Evolutionary conservation across 2,888 invertebrate species (phyloP), one percentile per base, ranked within the genome.

Genomic region (Brachylomia viminalis): DNA sequence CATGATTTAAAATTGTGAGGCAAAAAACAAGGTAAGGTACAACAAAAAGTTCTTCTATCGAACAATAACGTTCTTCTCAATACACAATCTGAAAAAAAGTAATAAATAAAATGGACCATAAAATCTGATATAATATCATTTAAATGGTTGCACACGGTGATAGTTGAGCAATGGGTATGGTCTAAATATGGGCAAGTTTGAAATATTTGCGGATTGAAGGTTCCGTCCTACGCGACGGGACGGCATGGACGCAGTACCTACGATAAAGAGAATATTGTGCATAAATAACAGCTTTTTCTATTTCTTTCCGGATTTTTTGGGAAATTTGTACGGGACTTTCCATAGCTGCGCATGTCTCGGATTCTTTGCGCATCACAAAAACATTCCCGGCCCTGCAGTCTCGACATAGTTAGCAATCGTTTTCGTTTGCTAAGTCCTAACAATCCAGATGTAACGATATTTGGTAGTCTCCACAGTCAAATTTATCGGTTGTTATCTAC

Each of bases 61-160:
- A 77, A 83, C 83, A 85, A 83, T 83, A 85, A 85, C 61, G 67
- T 72, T 82, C 64, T 72, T 82, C 69, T 83, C 54, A 49, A 77
- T 77, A 66, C 52, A 77, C 72, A 77, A 62, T 52, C 67, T 49
- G 61, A 83, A 85, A 85, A 78, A 79, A 66, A 61, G 77, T 69
- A 72, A 80, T 86, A 80, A 83, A 86, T 79, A 74, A 87, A 84
- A 80, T 84, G 33, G 67, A 76, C 86, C 84, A 77, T 87, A 84
- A 87, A 87, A 87, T 87, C 67, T 66, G 62, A 87, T 88, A 88
- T 86, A 73, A 76, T 86, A 84, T 84, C 75, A 87, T 86, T 86
- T 80, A 77, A 84, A 84, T 84, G 67, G 75, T 77, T 84, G 58
- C 84, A 79, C 70, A 80, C 73, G 58, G 72, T 79, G 72, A 82